Evolutionary conservation across 2,113 vertebrate genomes (phyloP).

Genomic region (Carettochelys insculpta): DNA sequence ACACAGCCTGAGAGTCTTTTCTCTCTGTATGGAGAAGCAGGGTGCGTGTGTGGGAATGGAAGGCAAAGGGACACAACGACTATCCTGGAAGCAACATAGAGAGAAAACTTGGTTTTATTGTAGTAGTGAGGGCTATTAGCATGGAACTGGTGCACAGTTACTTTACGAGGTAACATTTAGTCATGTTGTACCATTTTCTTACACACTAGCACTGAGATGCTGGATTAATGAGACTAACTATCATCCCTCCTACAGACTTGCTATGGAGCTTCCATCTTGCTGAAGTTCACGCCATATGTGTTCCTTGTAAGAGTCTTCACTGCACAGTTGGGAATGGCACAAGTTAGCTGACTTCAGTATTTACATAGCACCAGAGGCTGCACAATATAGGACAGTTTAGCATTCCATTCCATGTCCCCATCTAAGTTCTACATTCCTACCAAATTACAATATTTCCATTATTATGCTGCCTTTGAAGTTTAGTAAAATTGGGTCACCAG

Average conservation of each 20-base stretch:
- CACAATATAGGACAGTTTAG: background rate
- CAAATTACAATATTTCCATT: background rate
- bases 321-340: background rate
- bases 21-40: background rate
- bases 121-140: fast-evolving
- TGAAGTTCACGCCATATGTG: background rate
- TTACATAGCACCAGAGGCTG: too few relatives aligned
- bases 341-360: background rate
- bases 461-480: background rate
- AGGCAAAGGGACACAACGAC: background rate
- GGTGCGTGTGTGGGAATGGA: background rate
- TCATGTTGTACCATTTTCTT: background rate
- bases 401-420: background rate
- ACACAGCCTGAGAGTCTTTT: background rate
- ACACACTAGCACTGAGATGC: fast-evolving
- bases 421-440: background rate
- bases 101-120: background rate
- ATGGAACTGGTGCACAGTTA: background rate
- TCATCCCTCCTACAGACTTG: background rate
- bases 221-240: background rate
- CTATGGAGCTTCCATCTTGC: background rate
- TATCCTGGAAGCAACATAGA: background rate
- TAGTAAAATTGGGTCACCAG: background rate
- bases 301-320: background rate
- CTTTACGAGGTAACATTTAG: background rate